These are phyloP conservation scores for Corythornis madagascariensis DNA, from an alignment of 2,113 vertebrate genomes.

Conservation along the genomic window DNA sequence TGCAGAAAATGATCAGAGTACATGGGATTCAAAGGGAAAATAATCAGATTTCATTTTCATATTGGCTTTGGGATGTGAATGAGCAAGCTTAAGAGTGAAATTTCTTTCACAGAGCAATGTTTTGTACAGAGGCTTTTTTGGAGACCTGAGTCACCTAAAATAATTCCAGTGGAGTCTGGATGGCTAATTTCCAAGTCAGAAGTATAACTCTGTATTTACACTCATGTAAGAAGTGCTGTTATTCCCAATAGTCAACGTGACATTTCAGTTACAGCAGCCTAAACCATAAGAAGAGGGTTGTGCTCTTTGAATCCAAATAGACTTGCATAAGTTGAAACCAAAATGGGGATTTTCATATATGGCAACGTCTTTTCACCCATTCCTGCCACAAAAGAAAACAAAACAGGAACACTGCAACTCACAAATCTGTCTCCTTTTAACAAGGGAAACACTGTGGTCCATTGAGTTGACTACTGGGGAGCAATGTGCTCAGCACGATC, in stretches of 20 bases:
- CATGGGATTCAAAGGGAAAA: neutral
- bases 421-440: neutral
- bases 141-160: neutral
- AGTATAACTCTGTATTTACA: neutral
- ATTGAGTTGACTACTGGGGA: neutral
- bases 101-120: neutral
- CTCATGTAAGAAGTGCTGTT: neutral
- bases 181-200: constrained; percentile 3
- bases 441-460: neutral
- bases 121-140: neutral
- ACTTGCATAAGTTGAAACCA: neutral
- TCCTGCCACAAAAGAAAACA: neutral
- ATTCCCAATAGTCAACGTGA: neutral
- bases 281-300: neutral
- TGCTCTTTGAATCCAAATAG: neutral
- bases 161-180: neutral
- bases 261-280: neutral
- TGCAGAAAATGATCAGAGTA: neutral
- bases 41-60: neutral
- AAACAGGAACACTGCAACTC: neutral
- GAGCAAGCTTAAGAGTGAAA: neutral
- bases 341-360: neutral
- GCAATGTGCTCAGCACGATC: neutral
- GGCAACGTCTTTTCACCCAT: neutral
- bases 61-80: neutral